These are phyloP conservation scores for Formica aserva DNA, from an alignment of 2,888 invertebrate species.

Conservation along the genomic window DNA sequence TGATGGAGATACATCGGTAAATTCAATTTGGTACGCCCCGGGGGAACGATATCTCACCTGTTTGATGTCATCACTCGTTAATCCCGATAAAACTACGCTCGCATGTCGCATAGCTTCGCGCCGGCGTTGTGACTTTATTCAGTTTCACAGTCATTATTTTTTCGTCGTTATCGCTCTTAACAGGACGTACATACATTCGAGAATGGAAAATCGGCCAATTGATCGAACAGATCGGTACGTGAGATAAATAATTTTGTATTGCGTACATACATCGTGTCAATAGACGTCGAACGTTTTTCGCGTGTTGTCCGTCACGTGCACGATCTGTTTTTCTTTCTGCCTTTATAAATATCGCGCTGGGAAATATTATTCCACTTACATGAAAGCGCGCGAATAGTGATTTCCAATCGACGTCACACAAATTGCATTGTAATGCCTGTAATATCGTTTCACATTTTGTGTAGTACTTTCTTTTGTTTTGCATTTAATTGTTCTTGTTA, in stretches of 20 bases:
- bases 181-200: slow-evolving; percentile 11
- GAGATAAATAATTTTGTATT: slow-evolving; percentile 40
- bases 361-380: slow-evolving; percentile 24
- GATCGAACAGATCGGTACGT: slow-evolving; percentile 30
- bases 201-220: slow-evolving; percentile 30
- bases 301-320: slow-evolving; percentile 11
- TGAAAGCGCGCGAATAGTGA: background rate
- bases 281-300: slow-evolving; percentile 17
- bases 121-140: slow-evolving; percentile 30
- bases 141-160: slow-evolving; percentile 39
- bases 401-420: slow-evolving; percentile 38
- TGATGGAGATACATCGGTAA: slow-evolving; percentile 23
- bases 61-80: slow-evolving; percentile 47
- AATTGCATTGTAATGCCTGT: slow-evolving; percentile 23
- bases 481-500: slow-evolving; percentile 31
- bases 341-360: slow-evolving; percentile 38
- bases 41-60: slow-evolving; percentile 38
- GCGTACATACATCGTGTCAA: slow-evolving; percentile 28
- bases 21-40: slow-evolving; percentile 45
- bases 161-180: slow-evolving; percentile 32
- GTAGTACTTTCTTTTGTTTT: slow-evolving; percentile 5
- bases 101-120: background rate
- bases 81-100: slow-evolving; percentile 42
- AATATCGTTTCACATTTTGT: slow-evolving; percentile 33
- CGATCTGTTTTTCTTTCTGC: slow-evolving; percentile 42